Conservation (phyloP, 2,113 vertebrate species). For the Scophthalmus maximus region DNA sequence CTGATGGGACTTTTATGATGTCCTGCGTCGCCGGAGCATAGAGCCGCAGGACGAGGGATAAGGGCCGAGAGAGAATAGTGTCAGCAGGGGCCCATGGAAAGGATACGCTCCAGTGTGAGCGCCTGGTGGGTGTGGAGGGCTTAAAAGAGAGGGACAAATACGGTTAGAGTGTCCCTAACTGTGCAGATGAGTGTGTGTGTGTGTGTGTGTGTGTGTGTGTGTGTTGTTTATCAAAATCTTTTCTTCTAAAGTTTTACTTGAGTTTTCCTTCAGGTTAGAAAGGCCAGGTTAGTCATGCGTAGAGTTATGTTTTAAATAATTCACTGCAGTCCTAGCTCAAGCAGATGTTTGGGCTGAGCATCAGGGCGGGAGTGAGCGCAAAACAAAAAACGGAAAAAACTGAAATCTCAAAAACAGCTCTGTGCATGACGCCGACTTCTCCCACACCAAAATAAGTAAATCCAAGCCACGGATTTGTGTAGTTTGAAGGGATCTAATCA, state of each 20-base stretch:
- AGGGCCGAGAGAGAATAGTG: constrained; percentile 38
- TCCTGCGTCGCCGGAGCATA: constrained; percentile 43
- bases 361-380: neutral
- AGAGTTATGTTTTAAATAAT: neutral
- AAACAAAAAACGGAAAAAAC: neutral
- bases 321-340: neutral
- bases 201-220: neutral
- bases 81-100: constrained; percentile 51
- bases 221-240: too few species aligned
- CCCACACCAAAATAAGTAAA: constrained; percentile 9
- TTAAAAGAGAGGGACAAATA: constrained; percentile 21
- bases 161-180: constrained; percentile 8
- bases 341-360: constrained; percentile 4
- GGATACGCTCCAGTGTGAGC: constrained; percentile 44
- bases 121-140: constrained; percentile 31
- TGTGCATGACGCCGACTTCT: neutral
- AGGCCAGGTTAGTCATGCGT: neutral
- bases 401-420: neutral
- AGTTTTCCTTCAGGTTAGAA: constrained; percentile 1
- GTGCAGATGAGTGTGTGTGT: neutral
- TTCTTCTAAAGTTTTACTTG: neutral
- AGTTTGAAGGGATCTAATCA: too few species aligned
- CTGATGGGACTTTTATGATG: constrained; percentile 69
- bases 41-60: constrained; percentile 36
- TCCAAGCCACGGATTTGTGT: neutral